Conservation (phyloP, 2,113 vertebrate genomes). For the Agelaius phoeniceus region DNA sequence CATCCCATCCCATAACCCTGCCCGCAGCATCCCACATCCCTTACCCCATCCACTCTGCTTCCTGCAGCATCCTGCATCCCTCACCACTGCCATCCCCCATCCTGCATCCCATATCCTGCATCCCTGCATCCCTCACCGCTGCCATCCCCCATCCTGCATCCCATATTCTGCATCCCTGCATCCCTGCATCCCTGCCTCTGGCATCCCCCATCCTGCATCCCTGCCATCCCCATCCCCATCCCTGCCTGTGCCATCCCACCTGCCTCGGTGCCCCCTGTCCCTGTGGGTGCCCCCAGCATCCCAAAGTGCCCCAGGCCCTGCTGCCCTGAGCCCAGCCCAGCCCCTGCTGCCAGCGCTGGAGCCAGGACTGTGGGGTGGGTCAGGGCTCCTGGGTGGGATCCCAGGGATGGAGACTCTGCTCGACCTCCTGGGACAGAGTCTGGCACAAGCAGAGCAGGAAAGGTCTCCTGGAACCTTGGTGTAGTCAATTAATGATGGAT, state of each 20-base stretch:
- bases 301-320: background rate
- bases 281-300: rapidly evolving
- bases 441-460: background rate
- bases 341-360: background rate
- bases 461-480: background rate
- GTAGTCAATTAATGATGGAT: background rate
- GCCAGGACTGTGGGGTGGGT: rapidly evolving
- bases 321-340: background rate
- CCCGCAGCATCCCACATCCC: background rate
- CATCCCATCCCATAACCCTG: background rate
- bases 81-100: background rate
- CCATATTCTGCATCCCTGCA: no score
- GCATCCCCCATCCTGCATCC: no score
- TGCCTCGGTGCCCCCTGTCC: rapidly evolving
- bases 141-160: no score
- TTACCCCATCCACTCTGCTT: no score
- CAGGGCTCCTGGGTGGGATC: no score
- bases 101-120: no score
- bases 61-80: background rate
- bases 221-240: no score
- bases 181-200: no score
- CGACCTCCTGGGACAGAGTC: rapidly evolving
- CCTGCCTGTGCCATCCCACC: background rate
- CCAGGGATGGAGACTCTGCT: background rate
- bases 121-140: background rate